These are phyloP conservation scores for Apodemia mormo DNA, from an alignment of 2,888 invertebrate genomes.

Conservation along the genomic window DNA sequence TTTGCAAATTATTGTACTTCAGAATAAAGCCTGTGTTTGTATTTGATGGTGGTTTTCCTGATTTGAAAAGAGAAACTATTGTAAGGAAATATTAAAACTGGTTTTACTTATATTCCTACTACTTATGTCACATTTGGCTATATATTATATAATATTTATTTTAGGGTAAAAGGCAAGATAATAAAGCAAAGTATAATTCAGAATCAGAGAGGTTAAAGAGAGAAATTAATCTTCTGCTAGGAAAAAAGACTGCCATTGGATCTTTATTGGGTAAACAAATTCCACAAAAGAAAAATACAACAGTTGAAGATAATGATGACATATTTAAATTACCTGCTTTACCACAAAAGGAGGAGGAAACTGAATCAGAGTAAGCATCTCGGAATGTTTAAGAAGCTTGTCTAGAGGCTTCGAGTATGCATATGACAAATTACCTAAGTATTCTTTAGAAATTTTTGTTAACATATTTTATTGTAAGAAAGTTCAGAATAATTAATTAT, in stretches of 20 bases:
- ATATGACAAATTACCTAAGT: too few species aligned
- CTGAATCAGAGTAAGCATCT: constrained; percentile 73
- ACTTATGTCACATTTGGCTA: background rate
- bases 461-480: too few species aligned
- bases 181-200: constrained; percentile 85
- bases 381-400: background rate
- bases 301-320: constrained; percentile 72
- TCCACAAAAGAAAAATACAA: constrained; percentile 65
- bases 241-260: constrained; percentile 90
- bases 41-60: constrained; percentile 98
- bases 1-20: constrained; percentile 97
- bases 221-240: constrained; percentile 86
- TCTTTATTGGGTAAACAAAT: constrained; percentile 83
- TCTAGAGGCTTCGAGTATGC: too few species aligned
- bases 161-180: constrained; percentile 88
- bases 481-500: too few species aligned
- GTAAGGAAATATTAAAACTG: constrained; percentile 76
- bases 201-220: constrained; percentile 88
- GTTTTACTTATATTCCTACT: background rate
- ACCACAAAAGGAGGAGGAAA: constrained; percentile 56
- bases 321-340: constrained; percentile 85
- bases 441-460: too few species aligned
- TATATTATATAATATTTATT: constrained; percentile 37
- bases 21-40: constrained; percentile 98
- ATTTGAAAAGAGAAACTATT: constrained; percentile 95